Evolutionary conservation across 2,113 vertebrate species (phyloP).

Genomic region (Chamaea fasciata): DNA sequence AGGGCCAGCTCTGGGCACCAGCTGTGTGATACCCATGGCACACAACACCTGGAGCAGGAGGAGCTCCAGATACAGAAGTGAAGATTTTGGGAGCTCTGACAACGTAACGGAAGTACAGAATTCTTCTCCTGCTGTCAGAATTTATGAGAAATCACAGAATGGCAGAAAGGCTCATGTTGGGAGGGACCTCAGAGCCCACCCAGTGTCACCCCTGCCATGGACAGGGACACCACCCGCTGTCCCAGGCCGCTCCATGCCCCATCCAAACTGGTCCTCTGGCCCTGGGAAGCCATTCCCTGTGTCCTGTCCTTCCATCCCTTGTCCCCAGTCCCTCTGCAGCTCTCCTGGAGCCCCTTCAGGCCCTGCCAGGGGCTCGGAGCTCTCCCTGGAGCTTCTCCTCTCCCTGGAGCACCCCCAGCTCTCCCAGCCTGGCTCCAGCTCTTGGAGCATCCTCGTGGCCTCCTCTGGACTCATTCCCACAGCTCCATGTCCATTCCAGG

Average conservation of each 20-base stretch:
- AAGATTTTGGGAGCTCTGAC: background rate
- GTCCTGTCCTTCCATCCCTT: rapidly evolving
- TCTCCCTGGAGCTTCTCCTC: background rate
- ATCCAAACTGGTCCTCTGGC: background rate
- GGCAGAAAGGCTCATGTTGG: background rate
- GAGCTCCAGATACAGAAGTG: background rate
- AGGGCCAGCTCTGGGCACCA: background rate
- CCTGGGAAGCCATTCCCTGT: background rate
- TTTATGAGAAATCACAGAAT: background rate
- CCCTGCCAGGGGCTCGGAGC: background rate
- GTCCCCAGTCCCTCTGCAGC: background rate
- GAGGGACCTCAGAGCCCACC: rapidly evolving
- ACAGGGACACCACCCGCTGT: background rate
- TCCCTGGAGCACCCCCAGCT: background rate
- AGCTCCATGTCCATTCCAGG: background rate
- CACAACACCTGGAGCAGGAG: background rate
- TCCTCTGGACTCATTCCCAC: background rate
- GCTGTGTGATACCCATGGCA: rapidly evolving
- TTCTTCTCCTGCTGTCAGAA: background rate
- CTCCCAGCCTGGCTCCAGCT: background rate
- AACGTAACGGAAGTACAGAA: background rate
- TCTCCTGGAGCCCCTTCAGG: background rate
- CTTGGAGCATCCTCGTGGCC: rapidly evolving
- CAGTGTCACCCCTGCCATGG: background rate
- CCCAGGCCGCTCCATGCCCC: background rate